These are phyloP conservation scores for Bergia puertoricense DNA, from an alignment of 92 coral and sea anemone species.

Conservation along the genomic window DNA sequence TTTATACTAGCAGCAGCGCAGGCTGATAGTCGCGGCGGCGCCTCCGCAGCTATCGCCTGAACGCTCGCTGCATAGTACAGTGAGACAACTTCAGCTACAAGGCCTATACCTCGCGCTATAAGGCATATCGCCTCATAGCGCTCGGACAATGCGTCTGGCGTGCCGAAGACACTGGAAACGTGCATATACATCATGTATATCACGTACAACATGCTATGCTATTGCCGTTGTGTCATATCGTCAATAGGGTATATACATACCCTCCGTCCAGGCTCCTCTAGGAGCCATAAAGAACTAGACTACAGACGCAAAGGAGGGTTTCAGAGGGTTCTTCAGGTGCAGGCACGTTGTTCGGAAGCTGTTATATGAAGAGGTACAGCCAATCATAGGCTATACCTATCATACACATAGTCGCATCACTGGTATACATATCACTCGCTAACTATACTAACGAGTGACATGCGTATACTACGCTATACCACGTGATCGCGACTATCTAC, in stretches of 20 bases:
- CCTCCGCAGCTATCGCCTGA: too few relatives aligned
- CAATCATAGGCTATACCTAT: slow-evolving; percentile 1
- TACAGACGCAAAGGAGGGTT: background rate
- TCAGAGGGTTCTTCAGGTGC: background rate
- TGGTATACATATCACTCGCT: slow-evolving; percentile 1
- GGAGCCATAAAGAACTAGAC: background rate
- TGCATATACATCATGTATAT: background rate
- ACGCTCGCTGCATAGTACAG: too few relatives aligned
- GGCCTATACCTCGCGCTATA: background rate
- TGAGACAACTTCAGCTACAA: background rate
- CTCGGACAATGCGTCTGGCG: background rate
- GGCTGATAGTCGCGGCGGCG: too few relatives aligned
- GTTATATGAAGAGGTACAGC: slow-evolving; percentile 5
- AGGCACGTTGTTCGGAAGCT: background rate
- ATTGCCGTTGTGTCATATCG: background rate
- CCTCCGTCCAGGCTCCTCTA: slow-evolving; percentile 6
- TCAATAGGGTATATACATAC: background rate
- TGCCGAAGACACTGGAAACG: background rate
- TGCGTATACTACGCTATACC: slow-evolving; percentile 3
- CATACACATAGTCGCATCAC: slow-evolving; percentile 1
- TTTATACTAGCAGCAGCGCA: too few relatives aligned
- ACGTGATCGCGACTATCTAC: background rate
- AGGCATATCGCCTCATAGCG: background rate
- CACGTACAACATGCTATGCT: background rate
- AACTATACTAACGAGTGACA: slow-evolving; percentile 4